Base-by-base conservation (phyloP, 2,113 vertebrate genomes). In the Eudyptes chrysolophus region DNA sequence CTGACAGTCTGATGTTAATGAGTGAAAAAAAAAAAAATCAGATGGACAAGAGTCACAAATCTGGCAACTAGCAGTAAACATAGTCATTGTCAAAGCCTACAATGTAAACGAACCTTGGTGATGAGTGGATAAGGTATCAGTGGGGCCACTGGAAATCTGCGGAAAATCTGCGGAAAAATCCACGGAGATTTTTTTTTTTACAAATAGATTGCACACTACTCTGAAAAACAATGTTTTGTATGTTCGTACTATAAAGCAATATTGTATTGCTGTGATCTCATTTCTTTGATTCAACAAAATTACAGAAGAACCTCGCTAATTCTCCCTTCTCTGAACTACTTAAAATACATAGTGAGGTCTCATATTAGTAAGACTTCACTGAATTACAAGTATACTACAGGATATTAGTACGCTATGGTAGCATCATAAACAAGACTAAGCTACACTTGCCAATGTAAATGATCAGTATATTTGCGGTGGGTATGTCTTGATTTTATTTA, bases 101-200 rank as follows among this genome's bases (percentile, higher is more conserved):
- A 97, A 97, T 97, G 95, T 98, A 98, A 98, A 98, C 98, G 93
- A 98, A 98, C 98, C 98, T 98, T 98, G 97, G 98, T 98, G 98
- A 98, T 98, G 98, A 98, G 98, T 97, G 98, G 98, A 97, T 98
- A 98, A 98, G 98, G 98, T 97, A 98, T 98, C 98, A 98, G 96
- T 96, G 98, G 98, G 96, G 98, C 98, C 98, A 98, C 98, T 96
- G 98, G 98, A 98, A 98, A 98, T 98, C 98, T 98, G 97, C 98
- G 98, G 96, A 98, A 98, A 98, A 98, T 98, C 98, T 98, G 98
- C 97, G 97, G 97, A 98, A 98, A 98, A 98, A 98, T 97, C 97
- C 98, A 98, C 93, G 96, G 98, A 98, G 94, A 98, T 98, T 98
- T 98, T 98, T 98, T 97, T 97, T 98, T 97, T 97, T 96, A 98